Base-by-base conservation (phyloP, 53 echinoderm and acorn worm species). In the Luidia sarsii region DNA sequence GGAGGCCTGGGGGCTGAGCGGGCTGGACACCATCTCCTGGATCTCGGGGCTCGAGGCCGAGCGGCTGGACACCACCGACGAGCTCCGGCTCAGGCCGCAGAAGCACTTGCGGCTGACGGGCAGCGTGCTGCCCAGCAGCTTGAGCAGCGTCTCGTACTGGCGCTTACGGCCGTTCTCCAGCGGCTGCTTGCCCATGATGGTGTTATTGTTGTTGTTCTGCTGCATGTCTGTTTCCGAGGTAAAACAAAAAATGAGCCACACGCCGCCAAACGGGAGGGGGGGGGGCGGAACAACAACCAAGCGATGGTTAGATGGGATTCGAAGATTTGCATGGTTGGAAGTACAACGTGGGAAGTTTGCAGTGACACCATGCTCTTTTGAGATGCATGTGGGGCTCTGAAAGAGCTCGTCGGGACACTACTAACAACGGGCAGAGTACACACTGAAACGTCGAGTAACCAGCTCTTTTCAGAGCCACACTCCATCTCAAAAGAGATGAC, bases 181-280 rank as follows among this genome's bases (percentile, higher is more conserved):
- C 38, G 92, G 79, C 56, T 95, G 90, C 67, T 95, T 89, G 70
- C 94, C 67, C 48, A 90, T 84, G 61, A 95, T 81, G 22, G 87
- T 84, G 81, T 83, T 93, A 86, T 90, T 93, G 90, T 96, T 92
- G 93, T 90, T 93, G 93, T 90, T 96, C 93, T 90, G 92, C 73
- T 96, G 97, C 91, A 96, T 93, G 93, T 96, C 97, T 93, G 71
- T 36, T 46, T n/a, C n/a, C n/a, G n/a, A n/a, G n/a, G n/a, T n/a
- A n/a, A n/a, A n/a, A n/a, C n/a, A n/a, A n/a, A n/a, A n/a, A n/a
- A n/a, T n/a, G n/a, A n/a, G n/a, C n/a, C n/a, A n/a, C n/a, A n/a
- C n/a, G n/a, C n/a, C n/a, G n/a, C n/a, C n/a, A n/a, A n/a, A n/a
- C n/a, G 33, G 43, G 16, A 25, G 59, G 32, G 30, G 70, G 52